Evolutionary conservation across 1,140 invertebrate species (phyloP), one percentile per base, ranked within the genome.

Genomic region (Drosophila neocordata): DNA sequence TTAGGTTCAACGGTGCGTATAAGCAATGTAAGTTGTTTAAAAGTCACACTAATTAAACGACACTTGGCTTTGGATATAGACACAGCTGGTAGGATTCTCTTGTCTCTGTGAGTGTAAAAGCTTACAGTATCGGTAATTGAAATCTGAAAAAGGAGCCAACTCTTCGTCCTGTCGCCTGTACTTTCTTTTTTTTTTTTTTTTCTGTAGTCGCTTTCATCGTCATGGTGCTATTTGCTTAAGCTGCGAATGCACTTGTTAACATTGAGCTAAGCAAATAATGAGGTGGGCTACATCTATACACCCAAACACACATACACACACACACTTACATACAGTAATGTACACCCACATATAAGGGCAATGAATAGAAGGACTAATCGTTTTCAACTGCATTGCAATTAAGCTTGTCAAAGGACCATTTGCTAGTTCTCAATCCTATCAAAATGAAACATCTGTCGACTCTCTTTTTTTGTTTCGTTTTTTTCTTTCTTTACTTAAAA

Each of bases 281-380:
- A 73, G 79, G 79, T 74, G 61, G 65, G 24, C 69, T 69, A 69
- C 70, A 71, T 55, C 63, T 15, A 55, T 18, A 52, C 7, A 55
- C 15, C 59, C 73, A 66, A 67, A 70, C 62, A 69, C 27, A 34
- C 22, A 34, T 0, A 18, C 1, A 9, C 7, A 44, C 15, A 20
- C 0, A 4, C 15, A 48, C 27, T 31, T 4, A 6, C 27, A 31
- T 0, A 31, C 0, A 31, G 22, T n/a, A n/a, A n/a, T 24, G 1
- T 24, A 31, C 41, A 9, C 41, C 2, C 41, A 48, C 41, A 48
- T 18, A 20, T 18, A 48, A 71, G 75, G 69, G 87, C 77, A 87
- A 87, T 88, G 83, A 88, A 89, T 88, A 69, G 83, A 88, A 77
- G 83, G 75, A 73, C 76, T 87, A 88, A 87, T 88, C 83, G 76